A percentile compares a stretch with the other conserved stretches of the same genome.
Evolutionary conservation across 2,888 invertebrate genomes (phyloP).

Genomic region (Netelia inedita): DNA sequence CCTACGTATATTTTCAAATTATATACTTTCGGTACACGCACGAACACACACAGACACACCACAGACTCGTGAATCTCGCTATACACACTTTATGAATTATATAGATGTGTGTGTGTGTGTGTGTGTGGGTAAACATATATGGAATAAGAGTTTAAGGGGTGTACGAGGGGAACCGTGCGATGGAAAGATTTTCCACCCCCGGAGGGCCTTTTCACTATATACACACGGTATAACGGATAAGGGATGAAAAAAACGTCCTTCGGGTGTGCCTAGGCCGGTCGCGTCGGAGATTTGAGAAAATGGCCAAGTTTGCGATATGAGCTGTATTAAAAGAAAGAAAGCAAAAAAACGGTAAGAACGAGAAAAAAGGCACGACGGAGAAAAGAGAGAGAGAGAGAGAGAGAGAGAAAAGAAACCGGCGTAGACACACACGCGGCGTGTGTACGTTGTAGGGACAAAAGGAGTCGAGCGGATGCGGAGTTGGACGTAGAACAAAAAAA

Average conservation of each 20-base stretch:
- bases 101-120: slow-evolving; percentile 17
- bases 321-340: slow-evolving; percentile 58
- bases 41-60: neutral
- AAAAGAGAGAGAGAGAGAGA: neutral
- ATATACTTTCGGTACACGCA: neutral
- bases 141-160: neutral
- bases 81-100: no score
- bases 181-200: slow-evolving; percentile 46
- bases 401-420: slow-evolving; percentile 5
- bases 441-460: neutral
- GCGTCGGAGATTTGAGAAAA: slow-evolving; percentile 64
- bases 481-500: slow-evolving; percentile 30
- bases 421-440: neutral
- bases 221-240: slow-evolving; percentile 41
- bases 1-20: neutral
- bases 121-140: neutral
- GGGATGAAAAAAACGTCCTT: slow-evolving; percentile 60
- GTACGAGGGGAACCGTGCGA: slow-evolving; percentile 29
- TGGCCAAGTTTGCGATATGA: slow-evolving; percentile 60
- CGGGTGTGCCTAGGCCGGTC: slow-evolving; percentile 57
- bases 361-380: neutral
- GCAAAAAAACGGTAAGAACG: slow-evolving; percentile 8
- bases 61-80: no score
- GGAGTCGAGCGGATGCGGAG: slow-evolving; percentile 29
- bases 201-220: slow-evolving; percentile 35